Evolutionary conservation across 1,140 invertebrate genomes (phyloP).

Genomic region (Teleopsis dalmanni): DNA sequence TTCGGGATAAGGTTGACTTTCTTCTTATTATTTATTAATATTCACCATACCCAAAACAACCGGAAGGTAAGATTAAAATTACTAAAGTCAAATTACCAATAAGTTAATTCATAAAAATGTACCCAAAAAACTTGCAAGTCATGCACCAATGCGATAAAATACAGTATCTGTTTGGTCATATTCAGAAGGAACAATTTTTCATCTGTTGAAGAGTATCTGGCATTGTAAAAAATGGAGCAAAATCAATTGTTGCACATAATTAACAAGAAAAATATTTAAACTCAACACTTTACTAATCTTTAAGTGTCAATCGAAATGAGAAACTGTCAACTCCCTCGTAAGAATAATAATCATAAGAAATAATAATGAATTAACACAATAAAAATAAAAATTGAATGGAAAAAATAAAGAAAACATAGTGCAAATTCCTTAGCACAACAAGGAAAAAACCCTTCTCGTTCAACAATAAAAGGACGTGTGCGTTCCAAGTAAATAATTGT

Average conservation of each 20-base stretch:
- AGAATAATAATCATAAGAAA: no score
- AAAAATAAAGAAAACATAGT: no score
- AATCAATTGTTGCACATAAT: slow-evolving; percentile 8
- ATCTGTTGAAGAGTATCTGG: background rate
- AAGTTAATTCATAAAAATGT: slow-evolving; percentile 14
- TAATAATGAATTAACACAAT: no score
- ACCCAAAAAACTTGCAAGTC: background rate
- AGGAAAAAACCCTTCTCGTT: no score
- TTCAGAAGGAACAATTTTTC: background rate
- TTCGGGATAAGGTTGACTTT: no score
- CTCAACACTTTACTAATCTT: slow-evolving; percentile 16
- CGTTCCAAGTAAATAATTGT: no score
- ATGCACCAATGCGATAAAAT: background rate
- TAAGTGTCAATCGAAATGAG: slow-evolving; percentile 14
- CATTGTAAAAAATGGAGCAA: background rate
- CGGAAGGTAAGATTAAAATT: slow-evolving; percentile 14
- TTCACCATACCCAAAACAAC: no score
- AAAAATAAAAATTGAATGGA: no score
- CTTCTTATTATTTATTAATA: no score
- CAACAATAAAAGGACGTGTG: no score
- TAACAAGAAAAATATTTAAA: slow-evolving; percentile 11
- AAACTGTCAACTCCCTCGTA: slow-evolving; percentile 6
- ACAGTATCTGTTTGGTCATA: background rate
- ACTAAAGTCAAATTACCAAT: slow-evolving; percentile 13
- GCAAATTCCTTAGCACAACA: no score